These are phyloP conservation scores for Oxystoma pomonae DNA, from an alignment of 2,888 invertebrate species.

Conservation along the genomic window DNA sequence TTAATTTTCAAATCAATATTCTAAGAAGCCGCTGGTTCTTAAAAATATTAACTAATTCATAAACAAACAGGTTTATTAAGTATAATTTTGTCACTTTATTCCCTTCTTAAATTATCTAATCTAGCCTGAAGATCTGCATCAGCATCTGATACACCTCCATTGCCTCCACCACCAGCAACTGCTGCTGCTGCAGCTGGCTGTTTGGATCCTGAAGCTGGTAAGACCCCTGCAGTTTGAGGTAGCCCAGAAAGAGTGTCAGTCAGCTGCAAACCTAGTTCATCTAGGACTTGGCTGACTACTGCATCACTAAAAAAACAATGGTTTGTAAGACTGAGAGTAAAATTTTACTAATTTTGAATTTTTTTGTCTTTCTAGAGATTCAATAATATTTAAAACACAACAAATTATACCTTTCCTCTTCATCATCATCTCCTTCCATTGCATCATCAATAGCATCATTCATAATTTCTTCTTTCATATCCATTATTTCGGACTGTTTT, in stretches of 20 bases:
- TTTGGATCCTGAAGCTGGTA: conserved; percentile 56
- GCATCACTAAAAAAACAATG: conserved; percentile 78
- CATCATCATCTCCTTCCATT: conserved; percentile 97
- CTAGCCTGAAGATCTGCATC: conserved; percentile 97
- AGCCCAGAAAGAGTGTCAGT: conserved; percentile 88
- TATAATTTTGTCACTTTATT: conserved; percentile 53
- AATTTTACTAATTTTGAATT: too few relatives aligned
- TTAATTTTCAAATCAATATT: too few relatives aligned
- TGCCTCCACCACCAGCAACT: conserved; percentile 47
- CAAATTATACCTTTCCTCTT: conserved; percentile 89
- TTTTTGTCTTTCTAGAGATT: too few relatives aligned
- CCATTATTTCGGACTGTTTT: conserved; percentile 99
- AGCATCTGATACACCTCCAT: conserved; percentile 65
- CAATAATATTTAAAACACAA: too few relatives aligned
- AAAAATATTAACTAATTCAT: too few relatives aligned
- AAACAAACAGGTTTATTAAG: too few relatives aligned
- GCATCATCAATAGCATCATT: conserved; percentile 99
- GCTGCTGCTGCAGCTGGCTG: conserved; percentile 58
- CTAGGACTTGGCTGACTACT: conserved; percentile 92
- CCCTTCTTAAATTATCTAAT: conserved; percentile 88
- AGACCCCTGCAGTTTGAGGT: conserved; percentile 63
- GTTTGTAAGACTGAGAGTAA: too few relatives aligned
- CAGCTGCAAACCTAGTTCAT: conserved; percentile 94
- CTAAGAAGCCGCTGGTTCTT: too few relatives aligned
- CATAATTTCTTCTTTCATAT: conserved; percentile 99